Evolutionary conservation across 2,888 invertebrate species (phyloP).

Genomic region (Pyrochroa serraticornis): DNA sequence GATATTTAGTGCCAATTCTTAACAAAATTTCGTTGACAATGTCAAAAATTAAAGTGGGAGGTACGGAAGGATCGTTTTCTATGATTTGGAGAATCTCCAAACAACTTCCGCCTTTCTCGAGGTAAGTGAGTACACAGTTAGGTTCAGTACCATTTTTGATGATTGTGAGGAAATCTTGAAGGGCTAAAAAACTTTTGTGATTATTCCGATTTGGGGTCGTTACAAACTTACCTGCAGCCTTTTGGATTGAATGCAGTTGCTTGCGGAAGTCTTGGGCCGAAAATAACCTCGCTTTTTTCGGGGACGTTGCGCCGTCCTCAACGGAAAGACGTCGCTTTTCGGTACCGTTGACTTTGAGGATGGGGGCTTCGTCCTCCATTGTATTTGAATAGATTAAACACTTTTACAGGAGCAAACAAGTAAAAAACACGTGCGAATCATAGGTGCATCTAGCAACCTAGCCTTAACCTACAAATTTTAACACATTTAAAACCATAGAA

Average conservation of each 20-base stretch:
- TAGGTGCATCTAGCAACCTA: too few relatives aligned
- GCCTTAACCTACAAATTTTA: too few relatives aligned
- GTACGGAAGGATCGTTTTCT: constrained; percentile 65
- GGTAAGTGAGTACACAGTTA: constrained; percentile 67
- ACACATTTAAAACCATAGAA: too few relatives aligned
- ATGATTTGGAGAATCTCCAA: constrained; percentile 72
- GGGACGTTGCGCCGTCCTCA: constrained; percentile 5
- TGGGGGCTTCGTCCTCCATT: too few relatives aligned
- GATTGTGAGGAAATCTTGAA: constrained; percentile 68
- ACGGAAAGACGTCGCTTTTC: too few relatives aligned
- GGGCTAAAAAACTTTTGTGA: constrained; percentile 56
- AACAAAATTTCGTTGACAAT: constrained; percentile 70
- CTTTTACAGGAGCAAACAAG: too few relatives aligned
- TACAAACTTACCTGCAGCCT: constrained; percentile 61
- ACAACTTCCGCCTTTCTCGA: constrained; percentile 73
- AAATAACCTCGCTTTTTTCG: constrained; percentile 56
- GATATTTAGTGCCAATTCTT: constrained; percentile 68
- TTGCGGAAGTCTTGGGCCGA: constrained; percentile 67
- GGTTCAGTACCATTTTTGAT: constrained; percentile 57
- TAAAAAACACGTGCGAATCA: too few relatives aligned
- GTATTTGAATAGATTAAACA: too few relatives aligned
- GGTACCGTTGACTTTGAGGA: too few relatives aligned
- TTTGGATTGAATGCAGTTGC: constrained; percentile 62
- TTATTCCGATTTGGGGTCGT: not conserved
- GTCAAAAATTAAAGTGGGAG: constrained; percentile 67